Conservation (phyloP, 2,888 invertebrate species). For the Drosophila rubida region DNA sequence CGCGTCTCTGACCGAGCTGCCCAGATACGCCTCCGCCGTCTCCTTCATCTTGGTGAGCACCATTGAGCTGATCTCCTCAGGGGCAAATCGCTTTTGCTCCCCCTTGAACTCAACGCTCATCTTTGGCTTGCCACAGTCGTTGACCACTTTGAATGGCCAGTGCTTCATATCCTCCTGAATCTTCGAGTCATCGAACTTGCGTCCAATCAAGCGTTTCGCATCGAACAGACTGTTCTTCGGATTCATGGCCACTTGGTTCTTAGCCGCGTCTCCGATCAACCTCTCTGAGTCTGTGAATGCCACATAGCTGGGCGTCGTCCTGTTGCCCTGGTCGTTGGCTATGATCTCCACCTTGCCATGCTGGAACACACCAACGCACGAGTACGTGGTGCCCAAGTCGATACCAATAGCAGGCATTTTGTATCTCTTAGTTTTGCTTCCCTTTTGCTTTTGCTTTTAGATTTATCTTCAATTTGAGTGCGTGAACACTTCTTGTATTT, state of each 20-base stretch:
- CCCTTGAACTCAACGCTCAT: constrained; percentile 94
- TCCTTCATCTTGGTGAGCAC: constrained; percentile 97
- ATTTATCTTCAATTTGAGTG: background rate
- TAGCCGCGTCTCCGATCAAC: constrained; percentile 93
- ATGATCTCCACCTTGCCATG: constrained; percentile 93
- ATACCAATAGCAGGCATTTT: constrained; percentile 49
- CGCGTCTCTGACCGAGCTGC: constrained; percentile 93
- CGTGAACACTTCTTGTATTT: background rate
- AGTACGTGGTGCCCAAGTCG: constrained; percentile 89
- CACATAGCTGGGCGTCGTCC: constrained; percentile 92
- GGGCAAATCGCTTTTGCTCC: constrained; percentile 94
- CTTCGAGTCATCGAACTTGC: constrained; percentile 94
- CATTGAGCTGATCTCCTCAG: constrained; percentile 97
- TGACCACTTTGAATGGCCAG: constrained; percentile 96
- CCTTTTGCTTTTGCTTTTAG: background rate
- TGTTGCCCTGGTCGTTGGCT: constrained; percentile 92
- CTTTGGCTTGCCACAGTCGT: constrained; percentile 92
- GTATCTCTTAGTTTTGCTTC: background rate
- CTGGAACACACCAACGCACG: constrained; percentile 92
- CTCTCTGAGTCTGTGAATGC: constrained; percentile 94
- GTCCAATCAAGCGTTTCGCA: constrained; percentile 97
- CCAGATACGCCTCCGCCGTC: constrained; percentile 94
- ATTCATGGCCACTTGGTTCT: constrained; percentile 94
- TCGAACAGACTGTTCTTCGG: constrained; percentile 96
- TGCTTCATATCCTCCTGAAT: constrained; percentile 97